A percentile compares a stretch with the other conserved stretches of the same genome.
These are phyloP conservation scores for Lordiphosa andalusiaca DNA, from an alignment of 2,888 invertebrate genomes.

Conservation along the genomic window DNA sequence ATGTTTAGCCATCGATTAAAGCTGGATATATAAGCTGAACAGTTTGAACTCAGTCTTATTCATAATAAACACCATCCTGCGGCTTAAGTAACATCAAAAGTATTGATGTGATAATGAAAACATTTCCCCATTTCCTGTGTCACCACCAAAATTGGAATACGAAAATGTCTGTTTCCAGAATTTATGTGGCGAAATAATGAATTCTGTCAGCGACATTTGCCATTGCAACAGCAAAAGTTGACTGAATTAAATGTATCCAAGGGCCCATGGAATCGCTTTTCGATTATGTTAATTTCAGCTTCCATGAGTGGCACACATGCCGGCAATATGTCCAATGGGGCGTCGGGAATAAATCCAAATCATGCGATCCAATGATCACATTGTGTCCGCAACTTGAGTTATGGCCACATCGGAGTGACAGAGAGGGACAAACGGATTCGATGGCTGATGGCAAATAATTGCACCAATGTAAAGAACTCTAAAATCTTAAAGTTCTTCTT, in stretches of 20 bases:
- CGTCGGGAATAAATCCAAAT: conserved; percentile 72
- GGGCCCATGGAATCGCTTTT: conserved; percentile 56
- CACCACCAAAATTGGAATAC: conserved; percentile 9
- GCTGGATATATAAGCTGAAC: too few relatives aligned
- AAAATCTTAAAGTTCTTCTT: too few relatives aligned
- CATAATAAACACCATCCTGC: too few relatives aligned
- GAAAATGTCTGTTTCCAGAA: too few relatives aligned
- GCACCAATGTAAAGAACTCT: too few relatives aligned
- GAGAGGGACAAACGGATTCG: conserved; percentile 37
- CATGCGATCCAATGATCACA: conserved; percentile 75
- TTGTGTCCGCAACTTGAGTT: conserved; percentile 71
- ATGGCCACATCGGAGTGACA: conserved; percentile 46
- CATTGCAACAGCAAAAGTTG: conserved; percentile 51
- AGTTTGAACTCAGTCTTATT: too few relatives aligned
- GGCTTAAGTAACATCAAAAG: too few relatives aligned
- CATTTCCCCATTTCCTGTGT: conserved; percentile 1
- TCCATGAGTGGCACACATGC: conserved; percentile 67
- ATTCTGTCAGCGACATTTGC: conserved; percentile 63
- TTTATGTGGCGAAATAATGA: conserved; percentile 77
- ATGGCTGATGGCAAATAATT: conserved; percentile 58
- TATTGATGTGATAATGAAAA: too few relatives aligned
- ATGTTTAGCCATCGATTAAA: too few relatives aligned
- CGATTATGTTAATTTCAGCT: conserved; percentile 72
- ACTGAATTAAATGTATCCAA: conserved; percentile 45
- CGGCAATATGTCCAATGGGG: conserved; percentile 74